Percentiles rank a stretch among this genome's conserved stretches.
Evolutionary conservation across 2,113 vertebrate genomes (phyloP).

Genomic region (Pteropus alecto): DNA sequence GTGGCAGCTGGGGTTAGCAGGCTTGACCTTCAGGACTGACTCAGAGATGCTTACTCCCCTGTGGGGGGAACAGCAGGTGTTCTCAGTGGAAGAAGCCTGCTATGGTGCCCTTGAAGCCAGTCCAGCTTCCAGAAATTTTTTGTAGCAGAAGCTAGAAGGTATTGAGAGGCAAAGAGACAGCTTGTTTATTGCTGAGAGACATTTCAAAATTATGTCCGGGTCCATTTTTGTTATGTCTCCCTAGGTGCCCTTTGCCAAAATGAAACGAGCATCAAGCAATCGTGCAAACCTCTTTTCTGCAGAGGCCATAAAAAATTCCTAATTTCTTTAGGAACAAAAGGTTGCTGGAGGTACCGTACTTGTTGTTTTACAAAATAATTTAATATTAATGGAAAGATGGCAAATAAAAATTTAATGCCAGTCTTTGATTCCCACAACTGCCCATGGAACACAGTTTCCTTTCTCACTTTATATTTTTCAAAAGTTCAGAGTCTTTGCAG

Average conservation of each 20-base stretch:
- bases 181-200: conserved; percentile 13
- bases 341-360: not conserved
- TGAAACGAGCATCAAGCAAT: conserved; percentile 17
- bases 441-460: not conserved
- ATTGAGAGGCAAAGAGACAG: not conserved
- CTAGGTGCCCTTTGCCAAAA: conserved; percentile 28
- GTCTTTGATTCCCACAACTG: not conserved
- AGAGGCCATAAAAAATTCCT: conserved; percentile 26
- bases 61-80: not conserved
- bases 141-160: not conserved
- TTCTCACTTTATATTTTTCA: not conserved
- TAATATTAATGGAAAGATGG: conserved; percentile 50
- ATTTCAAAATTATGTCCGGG: conserved; percentile 53
- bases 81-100: not conserved
- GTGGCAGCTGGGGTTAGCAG: not conserved
- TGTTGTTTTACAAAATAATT: conserved; percentile 45
- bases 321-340: not conserved
- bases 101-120: not conserved
- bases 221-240: conserved; percentile 37
- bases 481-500: not conserved
- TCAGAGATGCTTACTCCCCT: not conserved
- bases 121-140: not conserved
- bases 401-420: conserved; percentile 55
- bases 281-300: not conserved
- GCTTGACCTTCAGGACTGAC: not conserved